Conservation (phyloP, 2,888 invertebrate genomes). For the Idaea straminata region DNA sequence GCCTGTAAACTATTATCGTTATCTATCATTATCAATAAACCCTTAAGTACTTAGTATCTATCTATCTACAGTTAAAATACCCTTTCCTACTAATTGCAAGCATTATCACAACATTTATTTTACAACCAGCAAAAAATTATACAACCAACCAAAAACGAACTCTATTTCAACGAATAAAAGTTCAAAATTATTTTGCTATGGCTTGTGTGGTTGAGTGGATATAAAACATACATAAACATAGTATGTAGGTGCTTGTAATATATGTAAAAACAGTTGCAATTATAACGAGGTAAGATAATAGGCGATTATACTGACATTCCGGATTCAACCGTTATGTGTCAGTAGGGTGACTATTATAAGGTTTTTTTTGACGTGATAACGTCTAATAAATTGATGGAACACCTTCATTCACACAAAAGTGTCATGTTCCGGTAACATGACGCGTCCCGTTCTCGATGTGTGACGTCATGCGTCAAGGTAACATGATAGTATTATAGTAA, state of each 20-base stretch:
- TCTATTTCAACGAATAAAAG: not conserved
- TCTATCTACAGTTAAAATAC: not conserved
- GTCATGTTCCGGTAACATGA: too few species aligned
- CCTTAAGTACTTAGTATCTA: not conserved
- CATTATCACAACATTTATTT: not conserved
- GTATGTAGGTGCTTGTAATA: constrained; percentile 30
- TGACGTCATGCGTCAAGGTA: too few species aligned
- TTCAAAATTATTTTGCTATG: not conserved
- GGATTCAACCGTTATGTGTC: constrained; percentile 48
- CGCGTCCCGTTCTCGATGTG: too few species aligned
- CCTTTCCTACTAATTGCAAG: constrained; percentile 6
- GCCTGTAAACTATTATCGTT: too few species aligned
- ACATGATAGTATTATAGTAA: too few species aligned
- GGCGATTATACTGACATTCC: constrained; percentile 49
- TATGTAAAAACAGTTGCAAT: constrained; percentile 53
- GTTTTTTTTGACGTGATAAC: too few species aligned
- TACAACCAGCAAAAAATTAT: not conserved
- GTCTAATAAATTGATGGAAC: too few species aligned
- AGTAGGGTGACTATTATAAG: constrained; percentile 32
- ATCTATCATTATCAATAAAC: constrained; percentile 1
- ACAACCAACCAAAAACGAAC: not conserved
- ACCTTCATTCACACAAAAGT: too few species aligned
- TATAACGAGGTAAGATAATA: constrained; percentile 50
- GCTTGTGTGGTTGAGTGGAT: not conserved
- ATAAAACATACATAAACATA: not conserved